phyloP scores from a whole-genome alignment of 2,888 invertebrate species.

The Leucophenga montana region DNA sequence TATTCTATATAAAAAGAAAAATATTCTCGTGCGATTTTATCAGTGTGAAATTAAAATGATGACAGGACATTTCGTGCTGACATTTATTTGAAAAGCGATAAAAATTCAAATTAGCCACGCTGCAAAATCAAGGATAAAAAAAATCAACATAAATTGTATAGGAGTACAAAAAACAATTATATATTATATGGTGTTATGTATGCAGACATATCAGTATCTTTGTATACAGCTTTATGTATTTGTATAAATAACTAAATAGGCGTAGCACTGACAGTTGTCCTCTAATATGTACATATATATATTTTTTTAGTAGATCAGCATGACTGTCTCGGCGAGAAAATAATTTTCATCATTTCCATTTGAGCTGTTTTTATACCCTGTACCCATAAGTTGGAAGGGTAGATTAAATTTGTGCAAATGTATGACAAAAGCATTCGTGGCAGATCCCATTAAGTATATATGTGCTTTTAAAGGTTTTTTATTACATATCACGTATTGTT shows the following conservation, averaged over 20 bases:
- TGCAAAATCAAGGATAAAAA: background rate
- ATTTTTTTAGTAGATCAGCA: too few species aligned
- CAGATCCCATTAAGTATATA: background rate
- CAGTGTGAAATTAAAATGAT: slow-evolving; percentile 15
- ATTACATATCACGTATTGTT: too few species aligned
- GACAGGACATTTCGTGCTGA: background rate
- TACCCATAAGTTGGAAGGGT: too few species aligned
- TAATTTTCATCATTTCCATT: slow-evolving; percentile 14
- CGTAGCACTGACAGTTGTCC: too few species aligned
- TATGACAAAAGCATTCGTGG: too few species aligned
- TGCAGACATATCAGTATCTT: background rate
- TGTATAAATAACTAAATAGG: too few species aligned
- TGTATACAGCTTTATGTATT: too few species aligned
- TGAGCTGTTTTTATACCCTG: background rate
- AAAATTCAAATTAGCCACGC: background rate
- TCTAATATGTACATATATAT: too few species aligned
- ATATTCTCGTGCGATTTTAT: slow-evolving; percentile 16
- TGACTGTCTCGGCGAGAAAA: background rate
- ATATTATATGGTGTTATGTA: background rate
- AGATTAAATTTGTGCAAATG: too few species aligned
- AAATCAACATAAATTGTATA: background rate
- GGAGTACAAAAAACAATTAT: background rate
- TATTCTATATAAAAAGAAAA: background rate
- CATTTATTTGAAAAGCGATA: slow-evolving; percentile 13
- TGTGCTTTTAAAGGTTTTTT: too few species aligned